These are phyloP conservation scores for Dicentrarchus labrax DNA, from an alignment of 2,113 vertebrate genomes.

Conservation along the genomic window DNA sequence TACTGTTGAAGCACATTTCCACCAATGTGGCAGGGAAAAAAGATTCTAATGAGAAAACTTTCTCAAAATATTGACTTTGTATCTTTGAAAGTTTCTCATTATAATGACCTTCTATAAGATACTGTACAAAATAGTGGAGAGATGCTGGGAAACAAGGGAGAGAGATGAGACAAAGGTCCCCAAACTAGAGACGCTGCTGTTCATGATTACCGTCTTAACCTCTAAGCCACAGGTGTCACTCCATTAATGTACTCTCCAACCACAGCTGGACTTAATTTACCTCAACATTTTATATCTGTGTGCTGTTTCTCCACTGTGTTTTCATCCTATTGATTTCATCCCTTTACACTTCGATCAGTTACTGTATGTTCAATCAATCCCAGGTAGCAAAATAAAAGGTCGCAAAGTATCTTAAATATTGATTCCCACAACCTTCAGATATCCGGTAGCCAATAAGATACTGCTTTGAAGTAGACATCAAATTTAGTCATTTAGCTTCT, in stretches of 20 bases:
- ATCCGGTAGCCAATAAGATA: neutral
- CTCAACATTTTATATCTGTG: neutral
- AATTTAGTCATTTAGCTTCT: neutral
- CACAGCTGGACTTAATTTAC: neutral
- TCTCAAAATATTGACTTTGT: too few relatives aligned
- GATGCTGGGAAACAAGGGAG: neutral
- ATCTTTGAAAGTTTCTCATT: too few relatives aligned
- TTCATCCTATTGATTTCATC: neutral
- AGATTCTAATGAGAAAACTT: too few relatives aligned
- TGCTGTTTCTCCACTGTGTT: neutral
- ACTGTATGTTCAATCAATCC: neutral
- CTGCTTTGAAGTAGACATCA: neutral
- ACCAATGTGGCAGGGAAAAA: too few relatives aligned
- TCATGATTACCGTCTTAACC: neutral
- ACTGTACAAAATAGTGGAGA: neutral
- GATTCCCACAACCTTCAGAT: neutral
- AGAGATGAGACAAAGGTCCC: too few relatives aligned
- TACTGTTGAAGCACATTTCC: too few relatives aligned
- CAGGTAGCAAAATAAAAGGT: neutral
- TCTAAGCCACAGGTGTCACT: neutral
- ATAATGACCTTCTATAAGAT: neutral
- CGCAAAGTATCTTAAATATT: neutral
- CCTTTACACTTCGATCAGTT: neutral
- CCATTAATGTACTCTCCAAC: neutral
- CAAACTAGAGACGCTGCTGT: too few relatives aligned